Evolutionary conservation across 2,797 vertebrate species (phyloP), one percentile per base, ranked within the genome.

Genomic region (Decapterus maruadsi): DNA sequence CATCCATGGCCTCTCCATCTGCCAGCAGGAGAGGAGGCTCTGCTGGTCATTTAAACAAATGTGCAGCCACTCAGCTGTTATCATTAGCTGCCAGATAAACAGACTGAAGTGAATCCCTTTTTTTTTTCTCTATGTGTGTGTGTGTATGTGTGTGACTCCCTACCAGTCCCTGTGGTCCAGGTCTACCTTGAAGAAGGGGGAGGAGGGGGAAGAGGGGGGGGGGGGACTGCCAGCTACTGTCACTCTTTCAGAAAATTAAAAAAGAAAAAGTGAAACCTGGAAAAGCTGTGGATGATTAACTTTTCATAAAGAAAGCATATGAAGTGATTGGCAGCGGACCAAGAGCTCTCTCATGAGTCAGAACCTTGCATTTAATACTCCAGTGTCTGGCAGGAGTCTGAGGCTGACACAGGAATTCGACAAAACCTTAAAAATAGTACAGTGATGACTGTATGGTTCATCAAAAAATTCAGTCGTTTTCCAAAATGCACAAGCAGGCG

Each of bases 301-400:
- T 90, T 93, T 92, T 93, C 91, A 94, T 94, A 93, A 94, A 94
- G 93, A 93, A 91, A 93, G 91, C 92, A 93, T 93, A 94, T 88
- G 91, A 94, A 90, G 90, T 88, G 91, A 90, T 88, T 93, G 93
- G 93, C 92, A 67, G 72, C 2, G 29, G 82, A 85, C 93, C 93
- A 94, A 88, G 77, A 64, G 60, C 78, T 80, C 83, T 75, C 89
- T 91, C 81, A 57, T 88, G 88, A 89, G 87, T 89, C 93, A 74
- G 81, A 84, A 77, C 71, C 63, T 70, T 79, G 84, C 74, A 75
- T 90, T 94, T 93, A 92, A 93, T 88, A 82, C 88, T 85, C 72
- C 59, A 31, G 70, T 76, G 79, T 91, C 90, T 92, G 82, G 85
- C 84, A 85, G 85, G 65, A 84, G 81, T 80, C 88, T 85, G 87